Evolutionary conservation across 2,797 vertebrate genomes (phyloP).

Genomic region (Choloepus didactylus): DNA sequence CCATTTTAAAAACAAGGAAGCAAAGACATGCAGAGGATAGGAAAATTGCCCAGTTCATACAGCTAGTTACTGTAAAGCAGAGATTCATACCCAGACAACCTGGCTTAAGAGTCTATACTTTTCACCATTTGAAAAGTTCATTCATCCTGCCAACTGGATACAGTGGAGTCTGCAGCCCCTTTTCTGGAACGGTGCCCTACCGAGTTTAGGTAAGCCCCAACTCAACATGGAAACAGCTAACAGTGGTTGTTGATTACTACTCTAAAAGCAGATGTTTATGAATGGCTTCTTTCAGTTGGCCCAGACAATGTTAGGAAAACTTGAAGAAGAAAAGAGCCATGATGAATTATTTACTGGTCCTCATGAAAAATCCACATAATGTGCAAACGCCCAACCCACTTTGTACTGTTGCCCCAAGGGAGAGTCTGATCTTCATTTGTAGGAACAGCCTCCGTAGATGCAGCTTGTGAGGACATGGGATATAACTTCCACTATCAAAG

Average conservation of each 20-base stretch:
- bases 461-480: not conserved
- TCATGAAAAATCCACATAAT: not conserved
- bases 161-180: not conserved
- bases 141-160: not conserved
- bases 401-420: fast-evolving
- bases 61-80: not conserved
- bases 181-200: not conserved
- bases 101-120: not conserved
- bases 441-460: not conserved
- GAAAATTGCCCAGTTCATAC: not conserved
- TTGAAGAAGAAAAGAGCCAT: not conserved
- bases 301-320: not conserved
- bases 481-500: not conserved
- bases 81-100: not conserved
- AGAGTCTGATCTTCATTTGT: not conserved
- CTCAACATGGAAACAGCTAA: not conserved
- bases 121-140: not conserved
- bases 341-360: not conserved
- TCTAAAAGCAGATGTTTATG: not conserved
- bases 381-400: not conserved
- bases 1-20: not conserved
- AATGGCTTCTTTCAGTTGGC: not conserved
- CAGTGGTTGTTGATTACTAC: not conserved
- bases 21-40: not conserved
- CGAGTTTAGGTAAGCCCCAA: not conserved